Conservation (phyloP, 2,888 invertebrate species). For the Aleiodes testaceus region DNA sequence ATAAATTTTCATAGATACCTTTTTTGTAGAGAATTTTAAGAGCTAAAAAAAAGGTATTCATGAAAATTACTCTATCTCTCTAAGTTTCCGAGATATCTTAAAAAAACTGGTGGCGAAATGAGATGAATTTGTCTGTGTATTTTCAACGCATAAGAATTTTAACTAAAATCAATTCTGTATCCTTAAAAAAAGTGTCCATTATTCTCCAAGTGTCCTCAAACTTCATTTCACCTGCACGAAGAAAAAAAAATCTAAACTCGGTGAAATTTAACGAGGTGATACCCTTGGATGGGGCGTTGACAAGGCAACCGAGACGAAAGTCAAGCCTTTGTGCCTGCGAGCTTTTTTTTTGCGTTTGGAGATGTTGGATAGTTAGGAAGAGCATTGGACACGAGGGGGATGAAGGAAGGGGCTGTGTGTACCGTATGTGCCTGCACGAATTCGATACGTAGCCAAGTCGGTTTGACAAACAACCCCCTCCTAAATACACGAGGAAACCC, state of each 20-base stretch:
- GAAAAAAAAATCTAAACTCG: background rate
- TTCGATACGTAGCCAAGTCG: conserved; percentile 27
- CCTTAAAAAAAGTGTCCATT: no score
- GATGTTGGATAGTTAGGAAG: conserved; percentile 22
- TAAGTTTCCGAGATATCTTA: no score
- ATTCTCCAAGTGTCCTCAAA: no score
- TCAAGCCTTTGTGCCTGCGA: conserved; percentile 33
- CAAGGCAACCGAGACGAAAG: conserved; percentile 38
- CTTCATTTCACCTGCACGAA: no score
- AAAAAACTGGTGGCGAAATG: no score
- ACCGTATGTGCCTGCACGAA: conserved; percentile 27
- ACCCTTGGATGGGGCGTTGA: conserved; percentile 17
- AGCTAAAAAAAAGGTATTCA: no score
- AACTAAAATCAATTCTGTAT: no score
- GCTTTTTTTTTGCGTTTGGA: conserved; percentile 5
- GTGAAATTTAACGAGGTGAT: conserved; percentile 22
- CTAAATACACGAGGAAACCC: conserved; percentile 31
- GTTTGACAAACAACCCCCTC: conserved; percentile 36
- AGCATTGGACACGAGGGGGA: background rate
- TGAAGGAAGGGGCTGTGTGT: background rate
- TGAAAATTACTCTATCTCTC: no score
- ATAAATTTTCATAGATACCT: no score
- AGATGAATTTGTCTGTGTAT: no score
- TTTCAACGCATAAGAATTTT: no score
- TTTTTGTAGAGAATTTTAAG: no score